These are phyloP conservation scores for Rhaphigaster nebulosa DNA, from an alignment of 2,888 invertebrate species.

Conservation along the genomic window DNA sequence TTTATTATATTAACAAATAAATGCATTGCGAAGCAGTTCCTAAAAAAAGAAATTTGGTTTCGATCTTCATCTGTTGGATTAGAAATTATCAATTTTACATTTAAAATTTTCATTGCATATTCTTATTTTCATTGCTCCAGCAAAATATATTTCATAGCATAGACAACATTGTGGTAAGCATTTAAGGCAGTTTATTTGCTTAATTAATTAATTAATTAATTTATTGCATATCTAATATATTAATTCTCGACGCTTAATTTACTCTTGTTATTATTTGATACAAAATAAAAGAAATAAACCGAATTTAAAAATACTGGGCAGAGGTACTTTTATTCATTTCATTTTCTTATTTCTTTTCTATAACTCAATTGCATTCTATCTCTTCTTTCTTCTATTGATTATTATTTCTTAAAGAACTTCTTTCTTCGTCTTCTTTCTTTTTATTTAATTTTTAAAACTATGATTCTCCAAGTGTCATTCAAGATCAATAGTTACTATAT, in stretches of 20 bases:
- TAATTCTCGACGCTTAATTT: not conserved
- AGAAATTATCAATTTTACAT: not conserved
- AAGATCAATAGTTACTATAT: not conserved
- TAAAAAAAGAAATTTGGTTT: not conserved
- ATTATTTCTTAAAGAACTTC: not conserved
- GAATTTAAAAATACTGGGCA: not conserved
- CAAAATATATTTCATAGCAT: not conserved
- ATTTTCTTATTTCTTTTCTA: not conserved
- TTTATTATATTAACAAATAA: not conserved
- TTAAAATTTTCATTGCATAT: too few relatives aligned
- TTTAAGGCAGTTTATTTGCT: not conserved
- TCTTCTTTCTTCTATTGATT: not conserved
- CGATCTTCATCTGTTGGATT: not conserved
- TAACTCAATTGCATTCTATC: not conserved
- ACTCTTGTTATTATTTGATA: not conserved
- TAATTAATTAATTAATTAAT: too few relatives aligned
- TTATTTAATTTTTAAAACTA: not conserved
- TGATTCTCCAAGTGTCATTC: not conserved
- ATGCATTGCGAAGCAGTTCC: not conserved
- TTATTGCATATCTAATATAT: not conserved
- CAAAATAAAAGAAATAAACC: not conserved
- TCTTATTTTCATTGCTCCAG: not conserved
- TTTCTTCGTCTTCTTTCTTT: not conserved
- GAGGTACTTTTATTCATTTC: not conserved
- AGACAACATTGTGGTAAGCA: too few relatives aligned